phyloP scores from a whole-genome alignment of 2,888 invertebrate species.

The Drosophila buzzatii region DNA sequence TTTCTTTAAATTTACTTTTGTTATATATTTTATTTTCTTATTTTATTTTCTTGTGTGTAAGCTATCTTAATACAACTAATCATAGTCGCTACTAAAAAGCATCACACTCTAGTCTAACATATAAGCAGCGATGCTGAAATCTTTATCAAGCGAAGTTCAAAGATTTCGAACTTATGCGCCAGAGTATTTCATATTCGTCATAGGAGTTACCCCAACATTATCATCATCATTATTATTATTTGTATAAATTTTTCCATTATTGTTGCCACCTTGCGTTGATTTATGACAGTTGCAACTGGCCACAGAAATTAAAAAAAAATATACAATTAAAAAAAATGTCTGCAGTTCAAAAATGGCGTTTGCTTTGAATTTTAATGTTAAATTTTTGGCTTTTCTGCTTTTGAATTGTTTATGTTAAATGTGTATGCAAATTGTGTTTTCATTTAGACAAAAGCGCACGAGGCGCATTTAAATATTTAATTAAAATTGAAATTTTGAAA shows the following conservation, averaged over 20 bases:
- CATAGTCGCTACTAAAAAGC: too few species aligned
- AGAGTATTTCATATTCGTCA: slow-evolving; percentile 8
- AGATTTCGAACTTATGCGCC: background rate
- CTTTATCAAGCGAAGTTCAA: background rate
- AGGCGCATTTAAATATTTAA: slow-evolving; percentile 74
- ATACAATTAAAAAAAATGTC: slow-evolving; percentile 28
- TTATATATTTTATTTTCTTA: too few species aligned
- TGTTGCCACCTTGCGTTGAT: slow-evolving; percentile 53
- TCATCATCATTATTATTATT: background rate
- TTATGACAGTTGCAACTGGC: slow-evolving; percentile 48
- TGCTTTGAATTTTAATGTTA: slow-evolving; percentile 9
- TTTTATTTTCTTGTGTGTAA: too few species aligned
- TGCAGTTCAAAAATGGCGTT: slow-evolving; percentile 52
- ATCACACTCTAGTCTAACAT: too few species aligned
- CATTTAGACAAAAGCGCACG: slow-evolving; percentile 35
- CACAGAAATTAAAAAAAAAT: slow-evolving; percentile 10
- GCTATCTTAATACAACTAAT: too few species aligned
- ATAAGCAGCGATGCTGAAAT: background rate
- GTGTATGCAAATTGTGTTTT: slow-evolving; percentile 68
- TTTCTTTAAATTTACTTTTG: too few species aligned
- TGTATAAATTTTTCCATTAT: background rate
- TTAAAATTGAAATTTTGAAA: slow-evolving; percentile 55
- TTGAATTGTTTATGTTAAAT: slow-evolving; percentile 39
- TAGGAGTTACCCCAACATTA: too few species aligned
- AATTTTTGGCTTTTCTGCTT: background rate